Percentiles rank a stretch among this genome's conserved stretches.
Evolutionary conservation across 2,113 vertebrate species (phyloP).

Genomic region (Ictalurus punctatus): DNA sequence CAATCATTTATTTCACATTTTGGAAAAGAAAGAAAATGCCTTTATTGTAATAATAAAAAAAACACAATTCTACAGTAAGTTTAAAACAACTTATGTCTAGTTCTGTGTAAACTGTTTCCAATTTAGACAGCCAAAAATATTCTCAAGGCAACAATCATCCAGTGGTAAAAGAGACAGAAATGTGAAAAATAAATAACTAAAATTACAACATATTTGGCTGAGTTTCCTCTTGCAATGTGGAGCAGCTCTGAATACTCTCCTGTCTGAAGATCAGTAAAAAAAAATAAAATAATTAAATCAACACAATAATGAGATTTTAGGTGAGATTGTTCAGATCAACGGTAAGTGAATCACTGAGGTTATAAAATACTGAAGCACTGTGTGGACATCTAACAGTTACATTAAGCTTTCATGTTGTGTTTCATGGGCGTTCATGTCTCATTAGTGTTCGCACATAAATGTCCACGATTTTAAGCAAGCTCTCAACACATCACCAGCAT

Average conservation of each 20-base stretch:
- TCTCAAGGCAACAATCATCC: background rate
- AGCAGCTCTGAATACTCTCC: background rate
- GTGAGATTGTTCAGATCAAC: background rate
- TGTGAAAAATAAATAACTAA: background rate
- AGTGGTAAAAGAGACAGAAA: background rate
- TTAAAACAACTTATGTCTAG: conserved; percentile 57
- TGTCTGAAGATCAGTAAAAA: background rate
- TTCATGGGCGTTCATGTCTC: no score
- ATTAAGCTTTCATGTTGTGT: background rate
- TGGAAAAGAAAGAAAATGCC: background rate
- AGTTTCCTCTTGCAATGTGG: background rate
- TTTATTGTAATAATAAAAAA: conserved; percentile 59
- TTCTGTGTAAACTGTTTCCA: background rate
- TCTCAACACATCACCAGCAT: no score
- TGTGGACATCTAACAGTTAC: background rate
- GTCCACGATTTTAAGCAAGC: no score
- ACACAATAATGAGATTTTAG: background rate
- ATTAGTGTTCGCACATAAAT: no score
- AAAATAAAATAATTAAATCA: background rate
- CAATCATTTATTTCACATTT: background rate
- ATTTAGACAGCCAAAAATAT: background rate
- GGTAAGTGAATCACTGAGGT: background rate
- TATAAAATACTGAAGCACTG: background rate
- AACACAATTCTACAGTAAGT: conserved; percentile 31
- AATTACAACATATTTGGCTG: background rate